These are phyloP conservation scores for Rhorus exstirpatorius DNA, from an alignment of 2,888 invertebrate species.

Conservation along the genomic window DNA sequence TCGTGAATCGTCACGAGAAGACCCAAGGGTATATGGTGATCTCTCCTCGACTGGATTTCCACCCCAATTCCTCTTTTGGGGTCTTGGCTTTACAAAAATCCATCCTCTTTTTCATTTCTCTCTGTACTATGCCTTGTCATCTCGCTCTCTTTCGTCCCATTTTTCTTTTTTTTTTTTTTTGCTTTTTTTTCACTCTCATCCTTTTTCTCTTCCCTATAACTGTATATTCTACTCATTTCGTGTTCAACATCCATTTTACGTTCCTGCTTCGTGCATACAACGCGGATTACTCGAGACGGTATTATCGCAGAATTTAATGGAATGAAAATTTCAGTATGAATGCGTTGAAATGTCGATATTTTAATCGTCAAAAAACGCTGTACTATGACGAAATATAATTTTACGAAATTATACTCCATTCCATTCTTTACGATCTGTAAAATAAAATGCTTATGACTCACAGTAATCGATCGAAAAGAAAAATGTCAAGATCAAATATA, in stretches of 20 bases:
- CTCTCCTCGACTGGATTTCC: conserved; percentile 48
- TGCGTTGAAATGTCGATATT: not conserved
- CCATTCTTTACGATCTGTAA: too few species aligned
- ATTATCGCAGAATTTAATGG: too few species aligned
- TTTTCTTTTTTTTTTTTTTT: not conserved
- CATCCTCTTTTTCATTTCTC: conserved; percentile 25
- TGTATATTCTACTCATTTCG: not conserved
- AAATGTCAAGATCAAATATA: too few species aligned
- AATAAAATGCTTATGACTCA: too few species aligned
- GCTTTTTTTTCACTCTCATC: not conserved
- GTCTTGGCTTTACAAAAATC: conserved; percentile 40
- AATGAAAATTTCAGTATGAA: not conserved
- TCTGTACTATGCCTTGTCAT: not conserved
- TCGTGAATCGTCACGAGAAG: conserved; percentile 41
- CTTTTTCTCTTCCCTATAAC: not conserved
- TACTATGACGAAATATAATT: too few species aligned
- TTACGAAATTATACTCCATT: too few species aligned
- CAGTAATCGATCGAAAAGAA: too few species aligned
- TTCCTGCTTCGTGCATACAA: not conserved
- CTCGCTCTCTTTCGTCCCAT: conserved; percentile 8
- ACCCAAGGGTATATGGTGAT: conserved; percentile 18
- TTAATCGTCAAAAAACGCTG: too few species aligned
- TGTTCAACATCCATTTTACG: not conserved
- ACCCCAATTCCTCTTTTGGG: conserved; percentile 65
- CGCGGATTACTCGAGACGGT: conserved; percentile 1